Conservation (phyloP, 2,797 vertebrate genomes). For the Gymnothorax reevesii region DNA sequence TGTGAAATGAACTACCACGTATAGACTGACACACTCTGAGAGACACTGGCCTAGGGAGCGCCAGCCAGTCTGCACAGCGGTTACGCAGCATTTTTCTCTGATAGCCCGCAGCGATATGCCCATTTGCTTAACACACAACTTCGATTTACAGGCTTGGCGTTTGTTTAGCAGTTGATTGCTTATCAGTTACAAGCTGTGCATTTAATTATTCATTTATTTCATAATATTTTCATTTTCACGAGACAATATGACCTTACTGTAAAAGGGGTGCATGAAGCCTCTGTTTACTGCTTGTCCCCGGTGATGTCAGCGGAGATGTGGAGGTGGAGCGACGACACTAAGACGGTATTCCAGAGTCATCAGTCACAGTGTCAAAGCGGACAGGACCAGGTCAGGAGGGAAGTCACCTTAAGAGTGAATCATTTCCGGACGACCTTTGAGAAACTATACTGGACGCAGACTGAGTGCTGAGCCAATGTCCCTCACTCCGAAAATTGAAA, state of each 20-base stretch:
- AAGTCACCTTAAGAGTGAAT: conserved; percentile 46
- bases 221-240: conserved; percentile 14
- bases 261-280: background rate
- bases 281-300: conserved; percentile 39
- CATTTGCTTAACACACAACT: background rate
- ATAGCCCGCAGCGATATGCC: background rate
- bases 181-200: conserved; percentile 16
- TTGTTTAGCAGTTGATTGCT: conserved; percentile 15
- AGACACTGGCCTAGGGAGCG: background rate
- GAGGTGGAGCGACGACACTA: conserved; percentile 46
- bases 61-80: background rate
- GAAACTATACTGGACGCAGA: background rate
- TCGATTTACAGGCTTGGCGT: background rate
- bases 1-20: conserved; percentile 57
- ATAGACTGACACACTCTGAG: conserved; percentile 36
- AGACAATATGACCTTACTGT: background rate
- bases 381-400: conserved; percentile 45
- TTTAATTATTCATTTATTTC: conserved; percentile 8
- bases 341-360: conserved; percentile 55
- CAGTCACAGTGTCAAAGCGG: conserved; percentile 56
- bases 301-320: conserved; percentile 57
- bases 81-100: conserved; percentile 10
- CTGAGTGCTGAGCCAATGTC: background rate
- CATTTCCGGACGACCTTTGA: conserved; percentile 38
- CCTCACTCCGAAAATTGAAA: background rate